Evolutionary conservation across 2,888 invertebrate species (phyloP), one percentile per base, ranked within the genome.

Genomic region (Macrosiphum euphorbiae): DNA sequence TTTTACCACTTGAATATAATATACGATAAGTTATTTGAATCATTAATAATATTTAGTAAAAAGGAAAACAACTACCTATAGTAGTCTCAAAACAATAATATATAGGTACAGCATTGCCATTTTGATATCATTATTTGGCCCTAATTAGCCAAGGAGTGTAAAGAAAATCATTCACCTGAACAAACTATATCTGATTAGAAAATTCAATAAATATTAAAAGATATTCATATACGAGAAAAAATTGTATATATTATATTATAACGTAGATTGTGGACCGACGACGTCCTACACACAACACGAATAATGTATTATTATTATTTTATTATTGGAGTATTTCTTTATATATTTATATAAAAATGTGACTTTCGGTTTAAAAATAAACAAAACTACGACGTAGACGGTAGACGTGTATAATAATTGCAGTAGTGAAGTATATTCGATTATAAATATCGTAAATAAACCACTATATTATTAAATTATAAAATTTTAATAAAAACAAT

Each of bases 1-100:
- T 78, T 90, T 89, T 58, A 58, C 58, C 44, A 89, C 28, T 88
- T 35, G 20, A 35, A 26, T 55, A 55, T 41, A 88, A 88, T 52
- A 55, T 16, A 41, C 55, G 28, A 55, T 55, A 88, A 24, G 26
- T 24, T 88, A 50, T 88, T 41, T 20, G 26, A 41, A 28, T 41
- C 44, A 58, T 41, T 88, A 58, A 88, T 55, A 88, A 88, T 7
- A 41, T 88, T 35, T 88, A 52, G 78, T 35, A 20, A 78, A 11
- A 58, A 58, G 2, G 11, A 35, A 58, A 88, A 78, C 78, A 78
- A 35, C 20, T 78, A 44, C 44, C 44, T 44, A 78, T 78, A 24
- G 35, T 78, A 78, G 35, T 24, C 7, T 78, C 35, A 78, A 20
- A 86, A 86, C 47, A 86, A 86, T 86, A 86, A 86, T 86, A n/a